Evolutionary conservation across 2,888 invertebrate genomes (phyloP).

Genomic region (Melinopterus prodromus): DNA sequence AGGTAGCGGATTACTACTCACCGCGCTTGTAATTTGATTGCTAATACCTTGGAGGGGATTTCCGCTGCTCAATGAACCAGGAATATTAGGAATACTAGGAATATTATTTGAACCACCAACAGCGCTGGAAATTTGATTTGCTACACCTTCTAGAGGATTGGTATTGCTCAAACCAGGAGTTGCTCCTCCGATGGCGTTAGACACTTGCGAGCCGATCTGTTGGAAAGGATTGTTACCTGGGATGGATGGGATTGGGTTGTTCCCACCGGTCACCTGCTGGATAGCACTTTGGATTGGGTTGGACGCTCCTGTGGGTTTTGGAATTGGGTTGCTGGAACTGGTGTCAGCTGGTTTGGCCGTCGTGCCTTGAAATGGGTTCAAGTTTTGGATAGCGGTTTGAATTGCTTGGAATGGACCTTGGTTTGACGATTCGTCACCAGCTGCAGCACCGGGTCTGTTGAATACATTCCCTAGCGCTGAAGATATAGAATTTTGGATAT

Average conservation of each 20-base stretch:
- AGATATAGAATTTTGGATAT: slow-evolving; percentile 37
- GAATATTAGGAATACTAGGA: background rate
- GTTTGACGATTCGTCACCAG: slow-evolving; percentile 27
- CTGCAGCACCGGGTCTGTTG: slow-evolving; percentile 30
- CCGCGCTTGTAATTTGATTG: slow-evolving; percentile 30
- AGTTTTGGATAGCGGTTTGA: slow-evolving; percentile 39
- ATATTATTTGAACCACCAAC: slow-evolving; percentile 25
- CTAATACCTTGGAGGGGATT: slow-evolving; percentile 30
- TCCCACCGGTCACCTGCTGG: slow-evolving; percentile 16
- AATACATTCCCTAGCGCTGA: slow-evolving; percentile 35
- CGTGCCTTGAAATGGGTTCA: slow-evolving; percentile 39
- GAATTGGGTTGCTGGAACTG: slow-evolving; percentile 18
- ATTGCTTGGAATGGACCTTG: slow-evolving; percentile 35
- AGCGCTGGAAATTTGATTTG: slow-evolving; percentile 37
- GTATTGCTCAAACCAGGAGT: background rate
- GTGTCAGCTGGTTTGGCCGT: slow-evolving; percentile 18
- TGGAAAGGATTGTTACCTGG: slow-evolving; percentile 22
- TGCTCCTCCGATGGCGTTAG: slow-evolving; percentile 28
- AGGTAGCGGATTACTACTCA: slow-evolving; percentile 19
- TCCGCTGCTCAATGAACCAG: slow-evolving; percentile 18
- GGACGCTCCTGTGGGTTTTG: slow-evolving; percentile 4
- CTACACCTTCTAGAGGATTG: slow-evolving; percentile 36
- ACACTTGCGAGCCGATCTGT: slow-evolving; percentile 35
- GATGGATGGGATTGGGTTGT: slow-evolving; percentile 26
- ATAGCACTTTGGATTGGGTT: slow-evolving; percentile 30